phyloP scores from a whole-genome alignment of 2,797 vertebrate genomes.

The Distichodus sexfasciatus region DNA sequence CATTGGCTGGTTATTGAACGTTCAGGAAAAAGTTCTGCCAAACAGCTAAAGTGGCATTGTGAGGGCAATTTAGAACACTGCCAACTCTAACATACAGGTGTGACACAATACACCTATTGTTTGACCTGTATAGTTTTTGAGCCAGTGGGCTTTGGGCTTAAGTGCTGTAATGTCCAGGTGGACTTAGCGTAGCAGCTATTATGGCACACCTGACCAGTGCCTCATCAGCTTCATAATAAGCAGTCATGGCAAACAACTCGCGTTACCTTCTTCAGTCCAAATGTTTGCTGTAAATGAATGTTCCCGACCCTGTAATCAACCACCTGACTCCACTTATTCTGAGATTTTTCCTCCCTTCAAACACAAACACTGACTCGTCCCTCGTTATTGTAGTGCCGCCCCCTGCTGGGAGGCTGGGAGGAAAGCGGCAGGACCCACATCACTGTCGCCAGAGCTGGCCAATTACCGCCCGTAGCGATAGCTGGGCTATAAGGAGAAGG shows the following conservation, averaged over 20 bases:
- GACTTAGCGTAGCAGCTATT: background rate
- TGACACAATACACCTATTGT: too few relatives aligned
- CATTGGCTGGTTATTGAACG: too few relatives aligned
- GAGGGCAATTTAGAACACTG: too few relatives aligned
- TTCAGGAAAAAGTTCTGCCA: too few relatives aligned
- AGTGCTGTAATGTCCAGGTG: background rate
- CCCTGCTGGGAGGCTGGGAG: conserved; percentile 1
- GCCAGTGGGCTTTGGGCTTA: background rate
- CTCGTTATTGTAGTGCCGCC: conserved; percentile 14
- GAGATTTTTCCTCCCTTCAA: background rate
- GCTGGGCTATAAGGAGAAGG: conserved; percentile 10
- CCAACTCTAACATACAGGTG: too few relatives aligned
- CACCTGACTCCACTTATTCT: conserved; percentile 30
- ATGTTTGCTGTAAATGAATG: conserved; percentile 12
- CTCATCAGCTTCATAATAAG: conserved; percentile 15
- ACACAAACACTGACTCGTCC: background rate
- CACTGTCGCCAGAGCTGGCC: background rate
- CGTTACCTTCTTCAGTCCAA: background rate
- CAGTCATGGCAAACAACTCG: background rate
- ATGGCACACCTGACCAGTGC: background rate
- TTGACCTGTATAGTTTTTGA: too few relatives aligned
- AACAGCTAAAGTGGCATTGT: too few relatives aligned
- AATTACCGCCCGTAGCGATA: conserved; percentile 17
- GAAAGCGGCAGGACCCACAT: background rate
- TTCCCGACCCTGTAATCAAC: conserved; percentile 2